These are phyloP conservation scores for Parapsyche elsis DNA, from an alignment of 1,140 invertebrate genomes.

Conservation along the genomic window DNA sequence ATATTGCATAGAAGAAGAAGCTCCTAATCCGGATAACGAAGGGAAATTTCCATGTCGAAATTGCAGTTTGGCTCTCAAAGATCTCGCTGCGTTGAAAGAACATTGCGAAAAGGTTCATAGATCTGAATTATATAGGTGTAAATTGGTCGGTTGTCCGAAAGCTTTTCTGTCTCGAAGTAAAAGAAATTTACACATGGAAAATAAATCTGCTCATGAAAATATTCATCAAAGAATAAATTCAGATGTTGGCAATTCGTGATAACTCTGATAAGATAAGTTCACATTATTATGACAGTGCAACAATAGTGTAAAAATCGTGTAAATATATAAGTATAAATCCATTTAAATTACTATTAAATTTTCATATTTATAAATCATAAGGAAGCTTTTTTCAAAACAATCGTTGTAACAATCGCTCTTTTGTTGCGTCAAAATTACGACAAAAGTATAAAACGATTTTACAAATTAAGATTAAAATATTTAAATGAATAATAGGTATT, in stretches of 20 bases:
- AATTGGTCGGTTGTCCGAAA: slow-evolving; percentile 74
- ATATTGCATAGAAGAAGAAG: slow-evolving; percentile 66
- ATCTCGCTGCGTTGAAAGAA: slow-evolving; percentile 69
- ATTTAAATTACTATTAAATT: neutral
- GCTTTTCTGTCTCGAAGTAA: slow-evolving; percentile 79
- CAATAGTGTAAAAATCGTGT: slow-evolving; percentile 16
- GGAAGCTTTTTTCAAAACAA: too few species aligned
- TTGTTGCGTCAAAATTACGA: neutral
- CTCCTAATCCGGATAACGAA: slow-evolving; percentile 65
- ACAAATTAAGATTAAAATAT: slow-evolving; percentile 13
- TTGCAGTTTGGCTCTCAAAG: slow-evolving; percentile 68
- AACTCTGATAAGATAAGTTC: slow-evolving; percentile 15
- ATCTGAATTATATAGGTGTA: slow-evolving; percentile 74
- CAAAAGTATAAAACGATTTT: slow-evolving; percentile 11
- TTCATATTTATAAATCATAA: too few species aligned
- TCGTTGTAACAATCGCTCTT: neutral
- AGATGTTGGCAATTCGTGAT: slow-evolving; percentile 53
- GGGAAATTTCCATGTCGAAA: slow-evolving; percentile 71
- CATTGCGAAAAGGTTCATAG: slow-evolving; percentile 74
- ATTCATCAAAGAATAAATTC: slow-evolving; percentile 57
- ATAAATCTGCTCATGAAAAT: slow-evolving; percentile 64
- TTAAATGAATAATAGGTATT: slow-evolving; percentile 33
- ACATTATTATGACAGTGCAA: neutral
- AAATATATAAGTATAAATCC: slow-evolving; percentile 6
- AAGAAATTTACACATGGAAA: slow-evolving; percentile 75